Conservation (phyloP, 2,113 vertebrate species). For the Otocyon megalotis region DNA sequence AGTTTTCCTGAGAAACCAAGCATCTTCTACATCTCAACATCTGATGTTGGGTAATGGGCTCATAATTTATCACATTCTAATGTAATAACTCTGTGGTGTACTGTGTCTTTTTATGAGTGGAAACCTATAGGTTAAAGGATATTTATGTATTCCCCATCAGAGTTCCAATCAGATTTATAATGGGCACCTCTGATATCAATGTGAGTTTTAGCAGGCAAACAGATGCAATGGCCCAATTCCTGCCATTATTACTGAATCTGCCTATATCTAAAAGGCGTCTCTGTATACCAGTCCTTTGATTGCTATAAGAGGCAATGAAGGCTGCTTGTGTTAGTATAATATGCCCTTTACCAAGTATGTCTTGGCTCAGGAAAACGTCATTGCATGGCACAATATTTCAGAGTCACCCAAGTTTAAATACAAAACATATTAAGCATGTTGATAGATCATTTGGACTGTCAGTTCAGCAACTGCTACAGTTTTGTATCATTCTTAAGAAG, state of each 20-base stretch:
- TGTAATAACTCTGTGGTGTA: conserved; percentile 70
- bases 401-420: conserved; percentile 73
- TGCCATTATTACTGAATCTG: not conserved
- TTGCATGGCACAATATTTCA: conserved; percentile 76
- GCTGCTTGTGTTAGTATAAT: conserved; percentile 63
- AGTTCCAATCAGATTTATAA: not conserved
- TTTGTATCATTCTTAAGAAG: conserved; percentile 71
- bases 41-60: not conserved
- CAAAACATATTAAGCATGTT: conserved; percentile 63
- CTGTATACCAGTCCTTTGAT: not conserved
- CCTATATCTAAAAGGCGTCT: conserved; percentile 21
- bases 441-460: conserved; percentile 70
- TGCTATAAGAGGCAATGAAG: conserved; percentile 63
- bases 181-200: not conserved
- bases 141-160: not conserved
- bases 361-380: conserved; percentile 62
- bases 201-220: not conserved
- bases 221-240: conserved; percentile 15
- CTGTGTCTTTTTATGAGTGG: not conserved
- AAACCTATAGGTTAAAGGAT: not conserved
- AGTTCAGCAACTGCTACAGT: conserved; percentile 80
- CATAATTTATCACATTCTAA: not conserved
- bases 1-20: conserved; percentile 42
- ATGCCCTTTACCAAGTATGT: conserved; percentile 66
- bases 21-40: conserved; percentile 54